Evolutionary conservation across 2,888 invertebrate genomes (phyloP), one percentile per base, ranked within the genome.

Genomic region (Vandiemenella viatica): DNA sequence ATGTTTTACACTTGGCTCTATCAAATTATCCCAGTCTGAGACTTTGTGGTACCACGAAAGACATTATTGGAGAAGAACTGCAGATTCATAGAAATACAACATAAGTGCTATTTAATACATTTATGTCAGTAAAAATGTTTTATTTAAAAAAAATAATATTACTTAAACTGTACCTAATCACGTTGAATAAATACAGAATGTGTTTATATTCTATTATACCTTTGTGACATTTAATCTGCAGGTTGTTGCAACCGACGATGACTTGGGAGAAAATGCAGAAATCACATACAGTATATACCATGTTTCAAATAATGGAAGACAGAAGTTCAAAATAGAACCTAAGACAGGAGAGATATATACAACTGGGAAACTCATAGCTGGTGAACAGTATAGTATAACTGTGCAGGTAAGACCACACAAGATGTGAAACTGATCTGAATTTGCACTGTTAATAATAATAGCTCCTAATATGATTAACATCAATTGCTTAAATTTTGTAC

Each of bases 311-410:
- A 89, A 89, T 65, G 91, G 90, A 1, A 75, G 80, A 53, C 83
- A 82, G 59, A 89, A 87, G 66, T 91, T 92, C 64, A 76, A 76
- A 59, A 88, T 92, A 58, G 80, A 91, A 62, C 77, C 83, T 45
- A 74, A 72, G 58, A 82, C 80, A 13, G 91, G 91, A 19, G 74
- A 80, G 55, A 54, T 73, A 64, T 81, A 86, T 51, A 82, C 87
- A 16, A 75, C 79, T n/a, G 83, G 84, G 4, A 83, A 85, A 49
- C 64, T 91, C 10, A 77, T 81, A 62, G 84, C 89, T 0, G 91
- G 90, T 0, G 88, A 90, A 59, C 88, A 89, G 59, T 91, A 87
- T 67, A 88, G 87, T 62, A 77, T 91, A 18, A 90, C 90, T 0
- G 78, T 91, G 0, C 80, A 87, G 62, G 89, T 66, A 49, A 38